These are phyloP conservation scores for Salminus brasiliensis DNA, from an alignment of 2,113 vertebrate genomes.

Conservation along the genomic window DNA sequence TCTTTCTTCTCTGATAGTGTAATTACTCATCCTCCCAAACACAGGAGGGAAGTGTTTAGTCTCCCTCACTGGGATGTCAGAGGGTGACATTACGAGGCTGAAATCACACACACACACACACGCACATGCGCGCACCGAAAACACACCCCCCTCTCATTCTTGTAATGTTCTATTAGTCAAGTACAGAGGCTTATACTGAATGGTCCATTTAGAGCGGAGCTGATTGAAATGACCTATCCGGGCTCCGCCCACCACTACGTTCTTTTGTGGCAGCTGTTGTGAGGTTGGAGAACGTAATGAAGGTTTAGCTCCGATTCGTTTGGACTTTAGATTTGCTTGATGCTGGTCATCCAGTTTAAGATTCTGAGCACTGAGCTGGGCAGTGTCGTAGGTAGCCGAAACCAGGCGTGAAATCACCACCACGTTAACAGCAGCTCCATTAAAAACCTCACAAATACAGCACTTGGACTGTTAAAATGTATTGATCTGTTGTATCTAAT, in stretches of 20 bases:
- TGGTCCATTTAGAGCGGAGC: not conserved
- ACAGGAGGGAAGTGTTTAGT: constrained; percentile 8
- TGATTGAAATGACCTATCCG: not conserved
- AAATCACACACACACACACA: not conserved
- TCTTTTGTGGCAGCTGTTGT: too few relatives aligned
- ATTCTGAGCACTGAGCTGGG: too few relatives aligned
- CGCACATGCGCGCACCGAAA: not conserved
- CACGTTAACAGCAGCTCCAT: too few relatives aligned
- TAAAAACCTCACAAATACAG: too few relatives aligned
- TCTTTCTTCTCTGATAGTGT: constrained; percentile 11
- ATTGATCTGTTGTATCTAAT: too few relatives aligned
- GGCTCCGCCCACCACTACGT: not conserved
- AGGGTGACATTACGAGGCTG: constrained; percentile 2
- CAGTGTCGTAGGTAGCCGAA: too few relatives aligned
- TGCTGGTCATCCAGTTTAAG: too few relatives aligned
- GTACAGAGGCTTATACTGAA: not conserved
- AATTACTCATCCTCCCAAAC: constrained; percentile 9
- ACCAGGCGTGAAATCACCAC: too few relatives aligned
- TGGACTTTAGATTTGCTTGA: too few relatives aligned
- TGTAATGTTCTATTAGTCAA: not conserved
- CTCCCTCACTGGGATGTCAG: constrained; percentile 11
- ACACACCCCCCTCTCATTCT: not conserved
- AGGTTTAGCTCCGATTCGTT: too few relatives aligned
- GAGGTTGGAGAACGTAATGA: too few relatives aligned
- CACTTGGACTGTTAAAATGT: too few relatives aligned